phyloP scores from a whole-genome alignment of 2,113 vertebrate species.

The Carassius gibelio region DNA sequence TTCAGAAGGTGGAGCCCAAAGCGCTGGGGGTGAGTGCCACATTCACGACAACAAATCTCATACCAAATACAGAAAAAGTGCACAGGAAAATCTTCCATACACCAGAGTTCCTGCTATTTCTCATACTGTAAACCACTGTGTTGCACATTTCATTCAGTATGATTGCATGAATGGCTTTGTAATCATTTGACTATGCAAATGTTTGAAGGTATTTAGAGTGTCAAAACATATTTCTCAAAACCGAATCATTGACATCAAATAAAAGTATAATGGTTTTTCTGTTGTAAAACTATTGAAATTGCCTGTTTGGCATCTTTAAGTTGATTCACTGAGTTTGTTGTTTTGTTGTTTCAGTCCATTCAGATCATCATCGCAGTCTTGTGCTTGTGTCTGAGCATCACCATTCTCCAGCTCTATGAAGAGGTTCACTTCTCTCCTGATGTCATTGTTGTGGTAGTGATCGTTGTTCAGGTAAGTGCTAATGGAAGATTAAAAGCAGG shows the following conservation, averaged over 20 bases:
- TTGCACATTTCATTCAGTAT: background rate
- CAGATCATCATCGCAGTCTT: constrained; percentile 75
- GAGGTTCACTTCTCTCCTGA: constrained; percentile 77
- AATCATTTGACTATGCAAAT: background rate
- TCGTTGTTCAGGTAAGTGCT: constrained; percentile 71
- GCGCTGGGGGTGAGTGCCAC: constrained; percentile 74
- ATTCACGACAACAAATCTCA: background rate
- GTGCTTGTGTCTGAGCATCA: constrained; percentile 75
- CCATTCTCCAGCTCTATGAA: constrained; percentile 72
- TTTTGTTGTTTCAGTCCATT: constrained; percentile 65
- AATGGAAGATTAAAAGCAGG: background rate
- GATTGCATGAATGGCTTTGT: background rate
- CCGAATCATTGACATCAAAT: background rate
- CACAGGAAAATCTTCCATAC: background rate
- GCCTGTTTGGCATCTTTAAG: background rate
- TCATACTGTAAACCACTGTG: background rate
- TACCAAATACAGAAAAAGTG: background rate
- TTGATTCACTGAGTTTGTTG: too few species aligned
- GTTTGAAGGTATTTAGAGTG: background rate
- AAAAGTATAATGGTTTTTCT: background rate
- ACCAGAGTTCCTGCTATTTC: background rate
- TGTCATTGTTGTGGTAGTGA: constrained; percentile 70
- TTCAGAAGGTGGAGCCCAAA: constrained; percentile 76
- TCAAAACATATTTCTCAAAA: background rate
- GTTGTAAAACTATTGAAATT: background rate